Conservation (phyloP, 2,113 vertebrate species). For the Budorcas taxicolor region DNA sequence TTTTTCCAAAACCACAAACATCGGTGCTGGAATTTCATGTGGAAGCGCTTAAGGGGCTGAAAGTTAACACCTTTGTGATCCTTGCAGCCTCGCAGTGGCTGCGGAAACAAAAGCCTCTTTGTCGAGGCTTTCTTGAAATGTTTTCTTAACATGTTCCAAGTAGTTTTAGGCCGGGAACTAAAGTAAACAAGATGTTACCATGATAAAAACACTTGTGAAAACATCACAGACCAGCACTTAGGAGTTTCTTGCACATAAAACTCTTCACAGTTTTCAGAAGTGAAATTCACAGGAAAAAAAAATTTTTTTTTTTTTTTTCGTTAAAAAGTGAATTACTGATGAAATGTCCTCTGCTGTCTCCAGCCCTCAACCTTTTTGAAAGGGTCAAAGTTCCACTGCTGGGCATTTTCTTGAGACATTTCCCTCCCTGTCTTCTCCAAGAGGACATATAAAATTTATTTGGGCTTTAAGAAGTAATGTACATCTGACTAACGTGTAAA, state of each 20-base stretch:
- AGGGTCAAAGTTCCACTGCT: not conserved
- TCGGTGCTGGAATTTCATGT: constrained; percentile 92
- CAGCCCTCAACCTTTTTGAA: not conserved
- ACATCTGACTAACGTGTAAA: not conserved
- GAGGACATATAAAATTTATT: not conserved
- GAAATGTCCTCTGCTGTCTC: constrained; percentile 12
- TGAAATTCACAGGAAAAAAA: constrained; percentile 66
- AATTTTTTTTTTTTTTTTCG: not conserved
- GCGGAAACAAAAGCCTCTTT: constrained; percentile 97
- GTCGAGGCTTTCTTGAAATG: constrained; percentile 94
- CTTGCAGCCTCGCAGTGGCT: constrained; percentile 86
- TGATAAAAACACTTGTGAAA: constrained; percentile 99
- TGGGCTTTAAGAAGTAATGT: constrained; percentile 21
- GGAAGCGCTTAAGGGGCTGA: constrained; percentile 98
- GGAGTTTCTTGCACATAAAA: constrained; percentile 83
- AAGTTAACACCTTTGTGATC: constrained; percentile 99
- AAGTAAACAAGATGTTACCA: constrained; percentile 99
- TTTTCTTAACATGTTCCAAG: constrained; percentile 99
- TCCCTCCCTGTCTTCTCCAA: not conserved
- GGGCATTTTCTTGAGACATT: not conserved
- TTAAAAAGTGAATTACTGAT: constrained; percentile 57
- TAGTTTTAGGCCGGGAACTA: constrained; percentile 99
- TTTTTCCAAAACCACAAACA: constrained; percentile 89
- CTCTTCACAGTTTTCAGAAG: constrained; percentile 77
- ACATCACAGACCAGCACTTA: constrained; percentile 92